Evolutionary conservation across 1,140 invertebrate genomes (phyloP).

Genomic region (Lineus longissimus): DNA sequence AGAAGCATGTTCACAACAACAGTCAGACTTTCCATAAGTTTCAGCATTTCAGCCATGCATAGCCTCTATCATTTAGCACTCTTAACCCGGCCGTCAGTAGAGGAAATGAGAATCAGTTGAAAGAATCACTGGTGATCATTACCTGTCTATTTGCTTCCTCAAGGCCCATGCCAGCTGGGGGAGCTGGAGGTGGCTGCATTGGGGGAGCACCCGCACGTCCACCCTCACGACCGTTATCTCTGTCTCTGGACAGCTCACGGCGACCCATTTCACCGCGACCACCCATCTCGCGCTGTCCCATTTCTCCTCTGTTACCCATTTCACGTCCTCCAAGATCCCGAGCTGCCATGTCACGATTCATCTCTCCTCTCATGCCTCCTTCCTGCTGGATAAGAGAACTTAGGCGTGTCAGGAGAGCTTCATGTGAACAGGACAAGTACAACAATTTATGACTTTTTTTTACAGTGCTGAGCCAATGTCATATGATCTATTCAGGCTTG

Average conservation of each 20-base stretch:
- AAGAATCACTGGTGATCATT: neutral
- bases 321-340: neutral
- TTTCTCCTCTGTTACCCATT: neutral
- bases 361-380: neutral
- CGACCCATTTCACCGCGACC: constrained; percentile 52
- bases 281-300: neutral
- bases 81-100: no score
- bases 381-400: neutral
- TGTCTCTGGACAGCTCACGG: constrained; percentile 30
- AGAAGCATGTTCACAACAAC: no score
- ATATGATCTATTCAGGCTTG: no score
- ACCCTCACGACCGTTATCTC: constrained; percentile 14
- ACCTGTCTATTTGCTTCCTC: constrained; percentile 14
- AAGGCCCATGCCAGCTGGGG: constrained; percentile 34
- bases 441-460: no score
- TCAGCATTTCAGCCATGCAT: no score
- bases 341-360: neutral
- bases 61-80: no score
- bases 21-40: no score
- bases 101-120: neutral
- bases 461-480: no score
- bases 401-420: no score
- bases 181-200: constrained; percentile 38
- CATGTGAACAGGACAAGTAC: no score
- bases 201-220: constrained; percentile 25